Evolutionary conservation across 1,140 invertebrate genomes (phyloP), one percentile per base, ranked within the genome.

Genomic region (Ganaspis sp.): DNA sequence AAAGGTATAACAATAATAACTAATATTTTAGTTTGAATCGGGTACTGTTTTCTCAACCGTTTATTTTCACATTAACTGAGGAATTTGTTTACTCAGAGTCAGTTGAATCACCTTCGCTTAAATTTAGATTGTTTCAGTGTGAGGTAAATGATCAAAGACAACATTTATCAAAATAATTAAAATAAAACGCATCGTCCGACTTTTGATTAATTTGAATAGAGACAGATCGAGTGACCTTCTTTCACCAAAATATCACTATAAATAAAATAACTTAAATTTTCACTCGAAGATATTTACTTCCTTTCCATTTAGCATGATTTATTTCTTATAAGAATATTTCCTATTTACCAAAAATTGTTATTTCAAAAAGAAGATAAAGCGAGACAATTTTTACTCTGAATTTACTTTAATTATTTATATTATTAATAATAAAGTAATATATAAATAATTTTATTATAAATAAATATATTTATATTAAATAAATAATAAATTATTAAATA

Each of bases 141-240:
- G 49, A 19, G 17, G 49, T 21, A 21, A 9, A 19, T 17, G 17
- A 53, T 53, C 19, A 53, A 53, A 53, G 19, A 17, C 19, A 21
- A 17, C 49, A 19, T 53, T 53, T 53, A 53, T 53, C 49, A 53
- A 19, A 53, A 53, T 53, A 54, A 54, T 54, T 54, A 23, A 26
- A 21, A 54, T 26, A 26, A 23, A 9, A 53, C 21, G 49, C 0
- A 21, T 11, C 9, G 53, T 26, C 21, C 19, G 21, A 1, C 19
- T 19, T 21, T 54, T 54, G 19, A 26, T 54, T 11, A 54, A 54
- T 54, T 54, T 54, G 9, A 54, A 2, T 11, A 2, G 53, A 54
- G 53, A 19, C 21, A 9, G 21, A 54, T 9, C 6, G 53, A 11
- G 1, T 19, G 53, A 15, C 69, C 26, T 37, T 37, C 29, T 9